These are phyloP conservation scores for Seriola quinqueradiata DNA, from an alignment of 2,113 vertebrate genomes.

Conservation along the genomic window DNA sequence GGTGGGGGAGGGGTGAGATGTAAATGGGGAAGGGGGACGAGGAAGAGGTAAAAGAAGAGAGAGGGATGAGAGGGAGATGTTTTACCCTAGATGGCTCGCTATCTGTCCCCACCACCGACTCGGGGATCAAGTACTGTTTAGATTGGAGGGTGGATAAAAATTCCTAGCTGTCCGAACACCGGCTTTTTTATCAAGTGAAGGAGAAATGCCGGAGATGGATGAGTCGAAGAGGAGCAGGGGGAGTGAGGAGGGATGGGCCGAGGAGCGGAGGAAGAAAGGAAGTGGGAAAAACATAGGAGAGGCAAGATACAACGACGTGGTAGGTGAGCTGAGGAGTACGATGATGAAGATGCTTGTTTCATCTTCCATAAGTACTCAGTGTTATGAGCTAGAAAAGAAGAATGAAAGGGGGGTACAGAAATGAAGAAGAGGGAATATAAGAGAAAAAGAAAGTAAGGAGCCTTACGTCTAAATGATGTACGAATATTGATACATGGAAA, in stretches of 20 bases:
- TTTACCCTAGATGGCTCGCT: conserved; percentile 82
- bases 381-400: neutral
- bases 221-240: conserved; percentile 1
- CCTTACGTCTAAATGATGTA: neutral
- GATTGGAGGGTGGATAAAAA: conserved; percentile 73
- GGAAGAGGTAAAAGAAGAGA: conserved; percentile 6
- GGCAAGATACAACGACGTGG: neutral
- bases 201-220: conserved; percentile 39
- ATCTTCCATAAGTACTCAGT: neutral
- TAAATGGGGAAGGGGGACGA: conserved; percentile 13
- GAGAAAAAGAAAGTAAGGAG: neutral
- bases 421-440: neutral
- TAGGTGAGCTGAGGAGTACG: neutral
- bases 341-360: conserved; percentile 24
- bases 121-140: conserved; percentile 77
- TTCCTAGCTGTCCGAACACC: conserved; percentile 61
- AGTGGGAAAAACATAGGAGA: neutral
- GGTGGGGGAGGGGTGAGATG: neutral
- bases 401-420: neutral
- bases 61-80: conserved; percentile 41
- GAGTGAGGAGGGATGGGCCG: conserved; percentile 18
- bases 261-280: neutral
- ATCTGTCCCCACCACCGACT: conserved; percentile 51
- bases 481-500: neutral
- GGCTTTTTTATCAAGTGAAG: conserved; percentile 61